Conservation (phyloP, 1,140 invertebrate species). For the Augochlora pura region DNA sequence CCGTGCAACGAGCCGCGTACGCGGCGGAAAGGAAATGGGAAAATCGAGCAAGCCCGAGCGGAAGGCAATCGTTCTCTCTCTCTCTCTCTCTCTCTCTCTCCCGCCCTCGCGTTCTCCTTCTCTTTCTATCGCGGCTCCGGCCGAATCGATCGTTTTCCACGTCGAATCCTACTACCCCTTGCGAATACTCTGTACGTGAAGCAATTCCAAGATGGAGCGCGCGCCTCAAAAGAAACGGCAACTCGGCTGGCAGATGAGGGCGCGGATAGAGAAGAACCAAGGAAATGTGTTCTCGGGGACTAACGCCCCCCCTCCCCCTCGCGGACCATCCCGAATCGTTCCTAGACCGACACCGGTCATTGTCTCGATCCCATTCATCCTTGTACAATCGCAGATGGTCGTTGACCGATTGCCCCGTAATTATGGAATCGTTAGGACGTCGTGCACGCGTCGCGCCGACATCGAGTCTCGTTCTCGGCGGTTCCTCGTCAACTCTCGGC, state of each 20-base stretch:
- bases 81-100: background rate
- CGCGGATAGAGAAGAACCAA: background rate
- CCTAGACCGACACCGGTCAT: too few species aligned
- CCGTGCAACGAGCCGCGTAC: constrained; percentile 25
- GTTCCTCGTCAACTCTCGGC: too few species aligned
- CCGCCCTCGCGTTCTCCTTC: too few species aligned
- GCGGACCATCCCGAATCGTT: too few species aligned
- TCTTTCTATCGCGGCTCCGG: background rate
- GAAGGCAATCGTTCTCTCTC: constrained; percentile 9
- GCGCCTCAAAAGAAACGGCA: constrained; percentile 2
- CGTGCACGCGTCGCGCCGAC: too few species aligned
- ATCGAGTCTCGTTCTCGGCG: too few species aligned
- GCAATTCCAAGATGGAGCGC: constrained; percentile 30
- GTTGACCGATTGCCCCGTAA: too few species aligned
- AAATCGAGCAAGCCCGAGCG: constrained; percentile 6
- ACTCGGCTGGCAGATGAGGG: background rate
- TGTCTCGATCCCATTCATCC: too few species aligned
- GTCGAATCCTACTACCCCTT: background rate
- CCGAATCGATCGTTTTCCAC: constrained; percentile 8
- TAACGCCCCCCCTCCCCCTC: background rate
- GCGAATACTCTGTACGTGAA: constrained; percentile 15
- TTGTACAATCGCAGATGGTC: too few species aligned
- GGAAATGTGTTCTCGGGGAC: background rate
- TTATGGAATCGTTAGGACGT: too few species aligned
- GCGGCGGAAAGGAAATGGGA: constrained; percentile 13